These are phyloP conservation scores for Lumbricus terrestris DNA, from an alignment of 2,888 invertebrate species.

Conservation along the genomic window DNA sequence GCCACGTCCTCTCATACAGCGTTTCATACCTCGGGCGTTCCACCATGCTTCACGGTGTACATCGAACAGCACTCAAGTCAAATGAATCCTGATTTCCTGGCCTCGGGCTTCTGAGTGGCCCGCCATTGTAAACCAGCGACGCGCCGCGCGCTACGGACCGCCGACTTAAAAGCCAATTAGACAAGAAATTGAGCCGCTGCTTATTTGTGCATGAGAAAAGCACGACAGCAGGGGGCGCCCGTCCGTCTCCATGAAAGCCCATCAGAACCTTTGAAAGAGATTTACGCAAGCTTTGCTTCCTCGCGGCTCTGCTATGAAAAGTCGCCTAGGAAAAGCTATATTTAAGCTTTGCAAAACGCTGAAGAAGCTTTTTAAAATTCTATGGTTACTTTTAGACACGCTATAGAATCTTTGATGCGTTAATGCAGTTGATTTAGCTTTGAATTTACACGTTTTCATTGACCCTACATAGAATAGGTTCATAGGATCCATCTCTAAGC, in stretches of 20 bases:
- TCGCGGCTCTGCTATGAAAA: not conserved
- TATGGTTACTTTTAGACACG: too few relatives aligned
- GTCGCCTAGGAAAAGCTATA: not conserved
- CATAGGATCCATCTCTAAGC: too few relatives aligned
- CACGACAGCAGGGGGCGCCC: not conserved
- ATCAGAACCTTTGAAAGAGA: not conserved
- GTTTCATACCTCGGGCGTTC: not conserved
- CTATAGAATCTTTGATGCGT: too few relatives aligned
- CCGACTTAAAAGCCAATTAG: not conserved
- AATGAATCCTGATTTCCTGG: conserved; percentile 32
- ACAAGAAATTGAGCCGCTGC: not conserved
- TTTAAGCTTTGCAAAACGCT: not conserved
- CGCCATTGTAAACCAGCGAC: not conserved
- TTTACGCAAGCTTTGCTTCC: not conserved
- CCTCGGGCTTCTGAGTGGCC: not conserved
- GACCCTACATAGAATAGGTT: too few relatives aligned
- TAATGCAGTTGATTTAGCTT: too few relatives aligned
- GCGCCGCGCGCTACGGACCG: not conserved
- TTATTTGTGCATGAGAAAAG: not conserved
- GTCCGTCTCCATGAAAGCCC: not conserved
- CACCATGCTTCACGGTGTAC: conserved; percentile 16
- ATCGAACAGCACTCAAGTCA: conserved; percentile 29
- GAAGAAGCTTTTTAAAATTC: too few relatives aligned
- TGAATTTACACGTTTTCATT: too few relatives aligned
- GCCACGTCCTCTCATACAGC: not conserved